Base-by-base conservation (phyloP, 2,888 invertebrate species). In the Ochropleura plecta region DNA sequence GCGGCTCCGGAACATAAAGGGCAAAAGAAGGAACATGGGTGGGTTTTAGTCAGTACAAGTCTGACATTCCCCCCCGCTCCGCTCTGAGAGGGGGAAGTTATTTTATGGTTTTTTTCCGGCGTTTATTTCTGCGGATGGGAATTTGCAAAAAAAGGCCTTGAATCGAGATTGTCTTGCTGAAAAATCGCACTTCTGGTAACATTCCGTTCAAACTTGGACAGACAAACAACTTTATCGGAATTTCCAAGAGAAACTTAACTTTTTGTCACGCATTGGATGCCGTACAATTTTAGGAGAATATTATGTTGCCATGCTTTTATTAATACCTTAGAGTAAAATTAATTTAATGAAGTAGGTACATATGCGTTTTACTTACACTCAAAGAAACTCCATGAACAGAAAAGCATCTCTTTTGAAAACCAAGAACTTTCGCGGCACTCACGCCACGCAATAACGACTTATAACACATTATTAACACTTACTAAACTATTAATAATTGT, bases 401-500 rank as follows among this genome's bases (percentile, higher is more conserved):
- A 79, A 95, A 95, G 70, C 89, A 89, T 81, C 94, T 90, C 8
- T 84, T 85, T 53, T 89, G 86, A 44, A 90, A 78, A 60, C 76
- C 88, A 5, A 87, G 64, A 40, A 84, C 55, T 71, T 86, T 90
- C 57, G 89, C 81, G 57, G 88, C 90, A 85, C 88, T 88, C 51
- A 88, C 82, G 77, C 88, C 90, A 44, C 90, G 88, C 49, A 92
- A 71, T 20, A 94, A 86, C 64, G 90, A 91, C 75, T 92, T 93
- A 73, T 93, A 93, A 84, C 91, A 92, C 94, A 94, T 94, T 86
- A 85, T 90, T 86, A 79, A 70, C 77, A 84, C 78, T 79, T 70
- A 74, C 49, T 70, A 77, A 68, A 74, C 49, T 70, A 77, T 69
- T 46, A 71, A 73, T n/a, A 74, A 60, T 49, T 71, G 72, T 70